Evolutionary conservation across 2,113 vertebrate species (phyloP).

Genomic region (human): GRCh38 chr3:184817001-184817500

Average conservation of each 20-base stretch:
- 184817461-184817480: background rate
- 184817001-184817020: conserved; percentile 33
- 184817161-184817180: background rate
- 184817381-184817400: background rate
- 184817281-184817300: background rate
- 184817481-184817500: background rate
- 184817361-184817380: background rate
- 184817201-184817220: background rate
- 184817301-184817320: background rate
- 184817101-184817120: background rate
- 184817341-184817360: background rate
- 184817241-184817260: background rate
- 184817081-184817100: background rate
- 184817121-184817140: background rate
- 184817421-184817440: background rate
- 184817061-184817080: background rate
- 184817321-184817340: background rate
- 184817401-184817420: background rate
- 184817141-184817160: background rate
- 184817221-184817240: background rate
- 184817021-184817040: background rate
- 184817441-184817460: background rate
- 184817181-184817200: background rate
- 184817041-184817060: conserved; percentile 9
- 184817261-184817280: background rate